Evolutionary conservation across 2,888 invertebrate genomes (phyloP), one percentile per base, ranked within the genome.

Genomic region (Caenorhabditis becei): DNA sequence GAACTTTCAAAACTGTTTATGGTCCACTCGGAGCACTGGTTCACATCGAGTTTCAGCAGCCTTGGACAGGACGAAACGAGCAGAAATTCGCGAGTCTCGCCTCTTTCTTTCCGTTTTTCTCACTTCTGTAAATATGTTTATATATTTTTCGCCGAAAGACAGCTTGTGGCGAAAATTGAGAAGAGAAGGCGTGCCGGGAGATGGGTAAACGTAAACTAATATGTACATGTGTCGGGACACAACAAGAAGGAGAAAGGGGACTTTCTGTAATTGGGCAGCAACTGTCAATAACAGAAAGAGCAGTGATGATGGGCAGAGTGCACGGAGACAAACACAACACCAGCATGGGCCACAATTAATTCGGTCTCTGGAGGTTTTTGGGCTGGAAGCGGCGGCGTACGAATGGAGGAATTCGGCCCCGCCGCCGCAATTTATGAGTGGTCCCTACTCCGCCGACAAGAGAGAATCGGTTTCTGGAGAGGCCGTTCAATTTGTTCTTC

Each of bases 41-140:
- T 62, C 70, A 71, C 71, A 72, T 72, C 47, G 71, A 61, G 54
- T 47, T 72, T 72, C 71, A 72, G 71, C 24, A 47, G 44, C 18
- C 51, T 59, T 44, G 37, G 59, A 61, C 26, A 51, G 41, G 28
- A 62, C 51, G 20, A 53, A 49, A 35, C 44, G 62, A 62, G 53
- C 51, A 20, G 51, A 2, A 24, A 24, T 11, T n/a, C n/a, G 47
- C 7, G 51, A 53, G 37, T 37, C 53, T 65, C 37, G 37, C 37
- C 59, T 26, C 35, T 53, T 41, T 51, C 32, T 18, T 41, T 8
- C 11, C 54, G 11, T 49, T 65, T 58, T 62, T 49, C 58, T 49
- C 53, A 74, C 63, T 66, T 75, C 75, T 75, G 75, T 66, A 75
- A 75, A 75, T 66, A 66, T 66, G 66, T 66, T 74, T 65, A 63